Conservation (phyloP, 2,113 vertebrate genomes). For the Lepus americanus region DNA sequence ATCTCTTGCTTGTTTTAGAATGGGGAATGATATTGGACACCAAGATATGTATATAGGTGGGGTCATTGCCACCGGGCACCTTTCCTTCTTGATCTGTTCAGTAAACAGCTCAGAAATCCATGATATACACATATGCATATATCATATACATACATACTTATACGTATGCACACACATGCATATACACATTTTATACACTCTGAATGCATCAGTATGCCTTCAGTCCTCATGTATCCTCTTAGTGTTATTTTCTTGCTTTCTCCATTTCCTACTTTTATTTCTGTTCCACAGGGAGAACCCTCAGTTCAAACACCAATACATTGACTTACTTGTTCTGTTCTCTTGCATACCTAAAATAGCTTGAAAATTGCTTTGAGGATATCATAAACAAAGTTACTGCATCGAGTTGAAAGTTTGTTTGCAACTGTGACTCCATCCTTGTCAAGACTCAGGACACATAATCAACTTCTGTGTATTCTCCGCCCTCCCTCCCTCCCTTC, state of each 20-base stretch:
- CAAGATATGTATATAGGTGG: neutral
- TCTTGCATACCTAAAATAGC: neutral
- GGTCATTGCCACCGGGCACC: neutral
- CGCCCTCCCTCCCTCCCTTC: neutral
- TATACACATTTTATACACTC: neutral
- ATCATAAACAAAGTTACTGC: neutral
- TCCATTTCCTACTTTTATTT: neutral
- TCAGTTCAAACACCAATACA: neutral
- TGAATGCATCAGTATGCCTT: neutral
- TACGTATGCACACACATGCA: neutral
- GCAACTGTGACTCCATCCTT: neutral
- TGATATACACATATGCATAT: neutral
- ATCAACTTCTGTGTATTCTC: neutral
- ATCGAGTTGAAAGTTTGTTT: neutral
- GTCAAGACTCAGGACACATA: neutral
- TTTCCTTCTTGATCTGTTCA: constrained; percentile 3
- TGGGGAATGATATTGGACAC: neutral
- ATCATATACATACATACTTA: neutral
- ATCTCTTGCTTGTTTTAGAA: neutral
- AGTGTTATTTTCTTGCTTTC: neutral
- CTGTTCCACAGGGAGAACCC: neutral
- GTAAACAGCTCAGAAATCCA: constrained; percentile 35
- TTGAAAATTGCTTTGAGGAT: neutral
- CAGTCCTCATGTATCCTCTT: neutral
- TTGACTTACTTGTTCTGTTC: neutral